Evolutionary conservation across 2,888 invertebrate genomes (phyloP).

Genomic region (Dynastes tityus): DNA sequence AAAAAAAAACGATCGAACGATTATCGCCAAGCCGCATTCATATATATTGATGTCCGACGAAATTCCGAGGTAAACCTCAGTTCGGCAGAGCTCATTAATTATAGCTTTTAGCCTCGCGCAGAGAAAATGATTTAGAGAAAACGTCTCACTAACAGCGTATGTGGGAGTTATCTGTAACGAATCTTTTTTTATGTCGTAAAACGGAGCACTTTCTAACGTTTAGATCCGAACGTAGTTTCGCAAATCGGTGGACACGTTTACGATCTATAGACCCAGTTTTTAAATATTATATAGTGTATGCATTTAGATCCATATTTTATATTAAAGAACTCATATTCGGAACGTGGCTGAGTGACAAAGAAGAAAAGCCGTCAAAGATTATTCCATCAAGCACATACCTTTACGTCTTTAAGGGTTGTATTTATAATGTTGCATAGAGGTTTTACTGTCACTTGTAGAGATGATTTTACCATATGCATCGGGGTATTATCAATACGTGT

Average conservation of each 20-base stretch:
- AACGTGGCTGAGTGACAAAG: too few relatives aligned
- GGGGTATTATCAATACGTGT: too few relatives aligned
- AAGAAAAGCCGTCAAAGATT: too few relatives aligned
- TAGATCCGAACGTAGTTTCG: not conserved
- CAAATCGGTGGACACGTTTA: not conserved
- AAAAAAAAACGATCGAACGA: not conserved
- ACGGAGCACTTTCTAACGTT: not conserved
- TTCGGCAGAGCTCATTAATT: slow-evolving; percentile 3
- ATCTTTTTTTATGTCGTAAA: slow-evolving; percentile 7
- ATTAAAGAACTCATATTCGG: not conserved
- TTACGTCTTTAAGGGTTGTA: too few relatives aligned
- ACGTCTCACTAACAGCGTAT: not conserved
- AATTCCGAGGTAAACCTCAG: not conserved
- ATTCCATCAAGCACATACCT: too few relatives aligned
- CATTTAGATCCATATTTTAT: too few relatives aligned
- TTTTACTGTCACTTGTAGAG: too few relatives aligned
- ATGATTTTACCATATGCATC: too few relatives aligned
- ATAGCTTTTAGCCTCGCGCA: not conserved
- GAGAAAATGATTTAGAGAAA: slow-evolving; percentile 20
- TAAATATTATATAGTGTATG: not conserved
- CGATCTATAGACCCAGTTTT: not conserved
- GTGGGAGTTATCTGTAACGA: slow-evolving; percentile 24
- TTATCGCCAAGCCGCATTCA: not conserved
- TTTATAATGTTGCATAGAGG: too few relatives aligned
- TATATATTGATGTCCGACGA: not conserved